Evolutionary conservation across 2,797 vertebrate genomes (phyloP).

Genomic region (Sebastes itinus): DNA sequence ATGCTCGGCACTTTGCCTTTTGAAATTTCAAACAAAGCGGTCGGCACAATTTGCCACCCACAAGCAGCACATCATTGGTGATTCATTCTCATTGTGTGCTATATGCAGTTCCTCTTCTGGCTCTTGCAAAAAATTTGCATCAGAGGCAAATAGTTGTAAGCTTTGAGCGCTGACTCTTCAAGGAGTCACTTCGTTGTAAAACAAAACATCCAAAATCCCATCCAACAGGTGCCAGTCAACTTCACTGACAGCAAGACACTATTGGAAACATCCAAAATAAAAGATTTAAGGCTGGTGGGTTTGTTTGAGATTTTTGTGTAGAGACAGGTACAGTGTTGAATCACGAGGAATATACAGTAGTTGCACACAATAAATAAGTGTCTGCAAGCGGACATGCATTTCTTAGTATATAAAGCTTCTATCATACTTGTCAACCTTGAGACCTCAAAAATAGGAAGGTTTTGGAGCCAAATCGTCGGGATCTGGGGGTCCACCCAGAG

Average conservation of each 20-base stretch:
- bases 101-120: neutral
- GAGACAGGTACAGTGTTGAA: neutral
- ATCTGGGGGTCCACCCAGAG: too few species aligned
- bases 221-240: neutral
- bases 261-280: neutral
- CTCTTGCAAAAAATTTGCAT: conserved; percentile 4
- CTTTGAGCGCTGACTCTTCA: conserved; percentile 2
- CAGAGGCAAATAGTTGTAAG: neutral
- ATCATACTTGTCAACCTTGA: neutral
- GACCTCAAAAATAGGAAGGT: too few species aligned
- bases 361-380: neutral
- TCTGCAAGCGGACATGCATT: neutral
- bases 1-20: neutral
- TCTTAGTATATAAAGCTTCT: neutral
- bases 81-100: conserved; percentile 9
- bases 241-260: neutral
- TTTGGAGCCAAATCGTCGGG: too few species aligned
- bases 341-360: neutral
- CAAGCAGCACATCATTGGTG: neutral
- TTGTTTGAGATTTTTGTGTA: neutral
- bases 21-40: conserved; percentile 15
- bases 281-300: neutral
- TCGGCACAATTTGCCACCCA: conserved; percentile 7
- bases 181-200: neutral
- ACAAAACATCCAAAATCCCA: neutral